These are phyloP conservation scores for Pyrocoelia pectoralis DNA, from an alignment of 2,888 invertebrate genomes.

Conservation along the genomic window DNA sequence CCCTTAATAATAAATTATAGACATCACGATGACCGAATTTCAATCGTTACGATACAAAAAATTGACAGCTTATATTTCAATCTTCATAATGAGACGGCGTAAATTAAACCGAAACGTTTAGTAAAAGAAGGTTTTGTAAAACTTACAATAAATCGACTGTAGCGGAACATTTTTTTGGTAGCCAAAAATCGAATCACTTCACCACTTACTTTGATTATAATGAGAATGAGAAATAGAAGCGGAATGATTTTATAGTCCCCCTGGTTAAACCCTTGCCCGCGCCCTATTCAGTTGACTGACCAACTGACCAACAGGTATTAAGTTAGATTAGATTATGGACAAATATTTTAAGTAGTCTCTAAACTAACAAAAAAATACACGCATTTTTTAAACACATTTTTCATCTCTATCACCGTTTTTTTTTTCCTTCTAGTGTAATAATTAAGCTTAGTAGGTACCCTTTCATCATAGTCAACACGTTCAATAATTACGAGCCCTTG, in stretches of 20 bases:
- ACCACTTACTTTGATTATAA: slow-evolving; percentile 50
- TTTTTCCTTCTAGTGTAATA: neutral
- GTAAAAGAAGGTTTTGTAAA: neutral
- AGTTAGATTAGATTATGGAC: slow-evolving; percentile 30
- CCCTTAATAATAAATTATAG: no score
- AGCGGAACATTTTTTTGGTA: slow-evolving; percentile 21
- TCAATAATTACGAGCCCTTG: neutral
- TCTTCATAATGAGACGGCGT: no score
- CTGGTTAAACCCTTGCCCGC: slow-evolving; percentile 32
- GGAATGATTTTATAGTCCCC: slow-evolving; percentile 27
- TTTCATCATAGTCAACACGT: no score
- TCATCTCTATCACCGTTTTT: slow-evolving; percentile 4
- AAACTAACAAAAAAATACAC: slow-evolving; percentile 26
- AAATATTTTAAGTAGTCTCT: slow-evolving; percentile 31
- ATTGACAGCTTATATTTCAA: no score
- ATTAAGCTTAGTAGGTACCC: neutral
- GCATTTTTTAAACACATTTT: slow-evolving; percentile 2
- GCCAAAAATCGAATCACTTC: slow-evolving; percentile 39
- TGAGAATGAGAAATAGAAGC: slow-evolving; percentile 19
- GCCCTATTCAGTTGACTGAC: slow-evolving; percentile 30
- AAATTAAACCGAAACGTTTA: no score
- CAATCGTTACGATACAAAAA: no score
- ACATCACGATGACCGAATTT: no score
- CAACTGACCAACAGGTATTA: slow-evolving; percentile 20
- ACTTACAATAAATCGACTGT: slow-evolving; percentile 29